phyloP scores from a whole-genome alignment of 2,888 invertebrate species.

The Tenthredo livida region DNA sequence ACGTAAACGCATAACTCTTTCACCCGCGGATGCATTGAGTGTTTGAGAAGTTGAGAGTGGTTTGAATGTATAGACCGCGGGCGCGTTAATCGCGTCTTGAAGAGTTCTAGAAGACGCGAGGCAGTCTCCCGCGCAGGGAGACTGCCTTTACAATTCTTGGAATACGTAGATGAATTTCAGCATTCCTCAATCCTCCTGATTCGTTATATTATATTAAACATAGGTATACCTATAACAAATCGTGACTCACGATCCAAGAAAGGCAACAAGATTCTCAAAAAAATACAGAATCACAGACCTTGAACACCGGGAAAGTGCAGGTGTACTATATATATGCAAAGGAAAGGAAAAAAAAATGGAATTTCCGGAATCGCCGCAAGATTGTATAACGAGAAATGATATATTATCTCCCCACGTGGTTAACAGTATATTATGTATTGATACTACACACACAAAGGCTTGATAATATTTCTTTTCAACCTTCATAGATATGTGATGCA shows the following conservation, averaged over 20 bases:
- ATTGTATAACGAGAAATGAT: slow-evolving; percentile 6
- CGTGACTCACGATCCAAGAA: slow-evolving; percentile 28
- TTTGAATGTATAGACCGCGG: background rate
- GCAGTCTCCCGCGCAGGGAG: slow-evolving; percentile 24
- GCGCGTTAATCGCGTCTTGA: background rate
- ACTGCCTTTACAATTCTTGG: slow-evolving; percentile 21
- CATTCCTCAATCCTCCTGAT: background rate
- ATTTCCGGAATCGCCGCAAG: background rate
- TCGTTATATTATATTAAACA: slow-evolving; percentile 12
- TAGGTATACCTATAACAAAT: background rate
- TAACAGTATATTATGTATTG: background rate
- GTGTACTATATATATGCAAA: background rate
- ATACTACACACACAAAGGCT: background rate
- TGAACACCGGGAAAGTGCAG: background rate
- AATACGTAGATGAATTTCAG: slow-evolving; percentile 40
- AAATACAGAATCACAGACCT: background rate
- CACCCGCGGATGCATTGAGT: slow-evolving; percentile 13
- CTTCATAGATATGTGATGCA: background rate
- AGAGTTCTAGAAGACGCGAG: background rate
- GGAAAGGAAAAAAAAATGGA: background rate
- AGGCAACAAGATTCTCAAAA: background rate
- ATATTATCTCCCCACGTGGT: background rate
- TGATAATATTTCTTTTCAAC: background rate
- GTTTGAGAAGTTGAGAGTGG: background rate
- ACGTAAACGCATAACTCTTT: slow-evolving; percentile 37